phyloP scores from a whole-genome alignment of 2,888 invertebrate genomes.

The Diadromus collaris region DNA sequence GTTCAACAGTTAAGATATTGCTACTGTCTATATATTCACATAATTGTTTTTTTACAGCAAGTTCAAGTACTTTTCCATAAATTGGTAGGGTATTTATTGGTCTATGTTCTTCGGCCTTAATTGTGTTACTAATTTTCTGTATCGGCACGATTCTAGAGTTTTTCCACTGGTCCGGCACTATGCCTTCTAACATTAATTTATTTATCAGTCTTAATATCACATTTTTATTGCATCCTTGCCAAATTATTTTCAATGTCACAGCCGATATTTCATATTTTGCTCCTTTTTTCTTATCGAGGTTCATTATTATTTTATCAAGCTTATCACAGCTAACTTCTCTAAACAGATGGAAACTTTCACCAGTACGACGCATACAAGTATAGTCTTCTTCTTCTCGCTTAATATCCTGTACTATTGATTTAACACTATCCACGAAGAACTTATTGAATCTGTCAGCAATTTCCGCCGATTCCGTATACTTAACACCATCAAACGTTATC shows the following conservation, averaged over 20 bases:
- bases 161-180: slow-evolving; percentile 41
- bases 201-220: slow-evolving; percentile 21
- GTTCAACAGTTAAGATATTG: slow-evolving; percentile 45
- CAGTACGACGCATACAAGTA: not conserved
- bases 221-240: not conserved
- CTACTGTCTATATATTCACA: slow-evolving; percentile 48
- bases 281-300: slow-evolving; percentile 12
- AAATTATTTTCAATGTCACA: slow-evolving; percentile 4
- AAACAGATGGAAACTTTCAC: slow-evolving; percentile 1
- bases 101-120: slow-evolving; percentile 50
- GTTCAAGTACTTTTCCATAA: slow-evolving; percentile 57
- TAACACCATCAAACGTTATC: slow-evolving; percentile 34
- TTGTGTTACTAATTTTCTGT: slow-evolving; percentile 33
- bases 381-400: not conserved
- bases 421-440: slow-evolving; percentile 21
- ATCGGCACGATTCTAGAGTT: slow-evolving; percentile 41
- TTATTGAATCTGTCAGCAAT: slow-evolving; percentile 22
- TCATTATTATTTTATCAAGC: slow-evolving; percentile 12
- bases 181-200: slow-evolving; percentile 14
- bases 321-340: not conserved
- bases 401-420: not conserved
- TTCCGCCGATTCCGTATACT: not conserved
- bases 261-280: slow-evolving; percentile 7
- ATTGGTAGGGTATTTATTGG: slow-evolving; percentile 58
- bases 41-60: slow-evolving; percentile 44